Evolutionary conservation across 2,888 invertebrate genomes (phyloP).

Genomic region (Deilephila elpenor): DNA sequence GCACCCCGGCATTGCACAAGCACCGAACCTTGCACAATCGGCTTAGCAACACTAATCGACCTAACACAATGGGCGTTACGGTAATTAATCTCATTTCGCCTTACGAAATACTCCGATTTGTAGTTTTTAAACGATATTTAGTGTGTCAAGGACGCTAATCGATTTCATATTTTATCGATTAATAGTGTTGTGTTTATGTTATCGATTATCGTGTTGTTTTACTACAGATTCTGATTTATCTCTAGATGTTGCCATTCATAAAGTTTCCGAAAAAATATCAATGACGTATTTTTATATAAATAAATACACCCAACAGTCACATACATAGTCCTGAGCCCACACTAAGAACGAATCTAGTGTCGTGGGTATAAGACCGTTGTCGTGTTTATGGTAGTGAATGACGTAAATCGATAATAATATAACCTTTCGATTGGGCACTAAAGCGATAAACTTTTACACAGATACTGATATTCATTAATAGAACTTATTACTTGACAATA

Average conservation of each 20-base stretch:
- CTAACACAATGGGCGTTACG: slow-evolving; percentile 51
- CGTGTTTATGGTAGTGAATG: too few species aligned
- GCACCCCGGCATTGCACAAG: slow-evolving; percentile 17
- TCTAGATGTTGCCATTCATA: too few species aligned
- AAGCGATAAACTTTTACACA: slow-evolving; percentile 14
- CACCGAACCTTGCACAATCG: slow-evolving; percentile 24
- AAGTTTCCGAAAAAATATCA: not conserved
- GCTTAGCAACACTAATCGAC: slow-evolving; percentile 46
- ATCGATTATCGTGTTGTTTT: too few species aligned
- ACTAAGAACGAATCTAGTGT: too few species aligned
- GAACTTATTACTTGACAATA: not conserved
- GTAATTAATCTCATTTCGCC: slow-evolving; percentile 49
- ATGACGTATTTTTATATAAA: not conserved
- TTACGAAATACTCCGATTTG: slow-evolving; percentile 52
- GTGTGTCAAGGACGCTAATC: slow-evolving; percentile 43
- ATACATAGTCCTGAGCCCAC: too few species aligned
- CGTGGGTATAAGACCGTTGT: too few species aligned
- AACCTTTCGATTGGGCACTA: not conserved
- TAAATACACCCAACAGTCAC: too few species aligned
- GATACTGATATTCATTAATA: not conserved
- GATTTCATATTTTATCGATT: slow-evolving; percentile 23
- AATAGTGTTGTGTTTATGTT: not conserved
- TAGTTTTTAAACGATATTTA: slow-evolving; percentile 42
- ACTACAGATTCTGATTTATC: too few species aligned
- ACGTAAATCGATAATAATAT: not conserved